A percentile compares a stretch with the other conserved stretches of the same genome.
Conservation (phyloP, 2,797 vertebrate genomes). For the Macroramphosus scolopax region DNA sequence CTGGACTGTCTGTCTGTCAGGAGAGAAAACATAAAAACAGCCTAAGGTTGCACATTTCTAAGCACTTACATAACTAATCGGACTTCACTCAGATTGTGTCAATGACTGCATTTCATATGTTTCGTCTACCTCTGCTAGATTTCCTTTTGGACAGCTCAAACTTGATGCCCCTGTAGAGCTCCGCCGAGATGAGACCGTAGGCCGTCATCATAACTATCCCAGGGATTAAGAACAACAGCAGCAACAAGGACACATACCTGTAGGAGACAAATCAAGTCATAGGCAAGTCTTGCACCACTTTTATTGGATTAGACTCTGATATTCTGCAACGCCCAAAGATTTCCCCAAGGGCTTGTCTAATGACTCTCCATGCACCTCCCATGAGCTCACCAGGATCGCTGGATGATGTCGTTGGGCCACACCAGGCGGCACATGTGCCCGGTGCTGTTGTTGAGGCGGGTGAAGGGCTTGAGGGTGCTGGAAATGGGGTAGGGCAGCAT, state of each 20-base stretch:
- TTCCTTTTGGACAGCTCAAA: slow-evolving; percentile 87
- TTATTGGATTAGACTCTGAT: no score
- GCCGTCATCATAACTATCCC: slow-evolving; percentile 94
- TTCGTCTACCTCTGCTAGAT: slow-evolving; percentile 80
- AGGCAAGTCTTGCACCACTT: not conserved
- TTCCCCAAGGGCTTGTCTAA: no score
- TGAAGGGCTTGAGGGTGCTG: slow-evolving; percentile 89
- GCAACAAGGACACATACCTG: slow-evolving; percentile 91
- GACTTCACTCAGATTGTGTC: not conserved
- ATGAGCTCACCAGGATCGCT: slow-evolving; percentile 90
- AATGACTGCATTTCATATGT: not conserved
- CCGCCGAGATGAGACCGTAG: slow-evolving; percentile 92
- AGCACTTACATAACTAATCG: not conserved
- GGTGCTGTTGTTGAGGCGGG: slow-evolving; percentile 87
- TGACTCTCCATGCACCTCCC: not conserved
- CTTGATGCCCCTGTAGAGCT: slow-evolving; percentile 93
- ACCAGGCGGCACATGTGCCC: slow-evolving; percentile 92
- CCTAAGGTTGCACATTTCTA: not conserved
- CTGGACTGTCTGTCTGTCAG: no score
- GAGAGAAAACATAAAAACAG: not conserved
- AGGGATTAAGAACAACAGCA: slow-evolving; percentile 93
- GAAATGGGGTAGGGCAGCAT: slow-evolving; percentile 96
- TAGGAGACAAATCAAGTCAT: not conserved
- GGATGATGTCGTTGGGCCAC: slow-evolving; percentile 85
- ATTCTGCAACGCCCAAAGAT: no score